These are phyloP conservation scores for Cyanocitta stelleri DNA, from an alignment of 2,113 vertebrate species.

Conservation along the genomic window DNA sequence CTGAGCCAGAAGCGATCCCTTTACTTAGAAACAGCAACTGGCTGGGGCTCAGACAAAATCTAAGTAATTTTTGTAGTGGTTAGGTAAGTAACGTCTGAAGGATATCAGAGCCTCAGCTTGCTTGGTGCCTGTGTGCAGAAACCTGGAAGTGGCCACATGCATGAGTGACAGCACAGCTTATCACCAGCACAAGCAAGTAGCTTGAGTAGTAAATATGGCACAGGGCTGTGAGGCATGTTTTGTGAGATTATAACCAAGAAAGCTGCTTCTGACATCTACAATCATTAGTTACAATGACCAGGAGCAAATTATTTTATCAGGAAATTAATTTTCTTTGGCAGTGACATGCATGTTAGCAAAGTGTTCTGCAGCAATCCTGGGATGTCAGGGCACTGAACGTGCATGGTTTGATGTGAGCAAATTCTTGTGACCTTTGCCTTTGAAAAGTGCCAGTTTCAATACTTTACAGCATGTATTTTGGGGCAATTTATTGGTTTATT, in stretches of 20 bases:
- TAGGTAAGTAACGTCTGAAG: not conserved
- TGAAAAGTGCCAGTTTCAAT: not conserved
- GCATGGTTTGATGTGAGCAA: not conserved
- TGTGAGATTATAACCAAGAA: not conserved
- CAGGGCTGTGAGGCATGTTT: not conserved
- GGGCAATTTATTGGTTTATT: not conserved
- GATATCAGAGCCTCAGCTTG: not conserved
- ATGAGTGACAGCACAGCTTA: not conserved
- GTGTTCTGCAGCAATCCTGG: not conserved
- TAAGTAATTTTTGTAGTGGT: not conserved
- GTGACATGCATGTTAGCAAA: not conserved
- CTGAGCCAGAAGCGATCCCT: not conserved
- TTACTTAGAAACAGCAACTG: not conserved
- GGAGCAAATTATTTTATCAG: not conserved
- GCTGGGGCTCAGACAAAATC: not conserved
- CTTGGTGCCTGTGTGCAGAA: not conserved
- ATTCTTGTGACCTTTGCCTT: not conserved
- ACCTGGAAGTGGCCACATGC: not conserved
- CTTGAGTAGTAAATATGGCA: not conserved
- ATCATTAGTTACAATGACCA: not conserved
- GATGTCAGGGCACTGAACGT: not conserved
- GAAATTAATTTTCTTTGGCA: not conserved
- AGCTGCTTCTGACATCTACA: not conserved
- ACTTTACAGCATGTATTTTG: not conserved
- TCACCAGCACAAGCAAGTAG: not conserved